phyloP scores from a whole-genome alignment of 1,140 invertebrate species.

The Habropoda laboriosa region DNA sequence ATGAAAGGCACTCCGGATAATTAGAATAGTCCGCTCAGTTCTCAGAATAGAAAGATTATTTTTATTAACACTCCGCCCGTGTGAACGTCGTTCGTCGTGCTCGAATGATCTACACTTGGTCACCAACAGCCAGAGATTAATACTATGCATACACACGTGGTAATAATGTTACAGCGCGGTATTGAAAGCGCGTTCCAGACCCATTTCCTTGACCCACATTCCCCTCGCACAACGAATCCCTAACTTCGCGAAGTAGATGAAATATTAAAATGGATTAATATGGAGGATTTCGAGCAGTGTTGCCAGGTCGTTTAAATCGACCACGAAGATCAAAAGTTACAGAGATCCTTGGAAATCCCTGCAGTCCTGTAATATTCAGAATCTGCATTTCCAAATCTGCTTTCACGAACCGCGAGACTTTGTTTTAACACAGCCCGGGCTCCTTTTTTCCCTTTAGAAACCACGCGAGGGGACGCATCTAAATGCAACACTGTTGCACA shows the following conservation, averaged over 20 bases:
- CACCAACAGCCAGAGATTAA: neutral
- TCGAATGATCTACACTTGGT: no score
- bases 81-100: neutral
- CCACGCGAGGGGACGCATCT: neutral
- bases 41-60: neutral
- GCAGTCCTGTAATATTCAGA: neutral
- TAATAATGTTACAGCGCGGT: neutral
- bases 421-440: neutral
- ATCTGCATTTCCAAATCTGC: neutral
- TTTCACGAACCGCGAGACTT: neutral
- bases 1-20: neutral
- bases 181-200: neutral
- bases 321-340: constrained; percentile 10
- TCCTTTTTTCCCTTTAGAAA: no score
- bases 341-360: neutral
- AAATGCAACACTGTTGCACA: neutral
- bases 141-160: neutral
- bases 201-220: constrained; percentile 20
- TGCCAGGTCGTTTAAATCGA: constrained; percentile 7
- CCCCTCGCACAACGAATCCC: neutral
- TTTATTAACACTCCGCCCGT: neutral
- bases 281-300: neutral
- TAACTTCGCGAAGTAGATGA: constrained; percentile 10
- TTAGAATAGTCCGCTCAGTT: neutral
- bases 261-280: constrained; percentile 33